Percentiles rank a stretch among this genome's conserved stretches.
phyloP scores from a whole-genome alignment of 1,140 invertebrate species.

The Tetraneura akinire region DNA sequence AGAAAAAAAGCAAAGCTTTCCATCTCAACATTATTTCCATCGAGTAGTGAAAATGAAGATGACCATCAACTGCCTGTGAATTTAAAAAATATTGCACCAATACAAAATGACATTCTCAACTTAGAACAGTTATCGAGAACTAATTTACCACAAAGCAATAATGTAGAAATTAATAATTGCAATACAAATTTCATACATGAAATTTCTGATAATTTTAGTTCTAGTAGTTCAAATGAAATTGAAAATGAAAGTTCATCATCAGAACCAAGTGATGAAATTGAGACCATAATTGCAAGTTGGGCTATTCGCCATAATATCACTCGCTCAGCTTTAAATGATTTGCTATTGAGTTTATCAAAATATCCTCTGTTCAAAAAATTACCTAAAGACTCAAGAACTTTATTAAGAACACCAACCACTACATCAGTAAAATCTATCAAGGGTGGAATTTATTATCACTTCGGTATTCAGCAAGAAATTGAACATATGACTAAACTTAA shows the following conservation, averaged over 20 bases:
- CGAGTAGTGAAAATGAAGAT: not conserved
- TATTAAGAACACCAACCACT: constrained; percentile 7
- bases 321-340: constrained; percentile 3
- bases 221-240: not conserved
- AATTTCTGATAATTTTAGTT: too few relatives aligned
- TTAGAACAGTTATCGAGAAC: too few relatives aligned
- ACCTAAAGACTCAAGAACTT: not conserved
- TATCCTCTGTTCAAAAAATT: not conserved
- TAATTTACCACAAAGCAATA: not conserved
- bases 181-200: not conserved
- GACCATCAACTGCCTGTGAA: not conserved
- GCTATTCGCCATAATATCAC: not conserved
- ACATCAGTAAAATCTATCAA: not conserved
- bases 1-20: not conserved
- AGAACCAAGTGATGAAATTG: not conserved
- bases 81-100: not conserved
- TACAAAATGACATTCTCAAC: not conserved
- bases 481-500: not conserved
- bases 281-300: not conserved
- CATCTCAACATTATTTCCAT: not conserved
- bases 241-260: not conserved
- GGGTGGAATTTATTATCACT: constrained; percentile 16
- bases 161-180: not conserved
- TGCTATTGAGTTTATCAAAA: not conserved
- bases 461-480: not conserved